These are phyloP conservation scores for Epirrita christyi DNA, from an alignment of 2,888 invertebrate species.

Conservation along the genomic window DNA sequence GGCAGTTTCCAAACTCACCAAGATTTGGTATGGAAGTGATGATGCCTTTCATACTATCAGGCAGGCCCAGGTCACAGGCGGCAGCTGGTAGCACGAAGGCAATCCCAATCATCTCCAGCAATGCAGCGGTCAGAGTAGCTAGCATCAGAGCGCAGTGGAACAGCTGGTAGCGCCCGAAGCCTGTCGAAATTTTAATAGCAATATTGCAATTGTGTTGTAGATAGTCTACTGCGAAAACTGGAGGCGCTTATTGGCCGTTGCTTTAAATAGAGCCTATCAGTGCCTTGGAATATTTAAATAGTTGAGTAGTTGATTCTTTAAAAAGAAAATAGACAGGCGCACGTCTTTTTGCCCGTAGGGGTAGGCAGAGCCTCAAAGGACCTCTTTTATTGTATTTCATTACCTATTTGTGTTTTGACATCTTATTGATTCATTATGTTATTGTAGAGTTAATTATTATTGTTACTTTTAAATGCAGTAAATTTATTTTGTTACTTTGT, in stretches of 20 bases:
- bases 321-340: too few relatives aligned
- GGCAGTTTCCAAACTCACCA: constrained; percentile 68
- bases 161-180: constrained; percentile 68
- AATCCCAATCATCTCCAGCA: constrained; percentile 77
- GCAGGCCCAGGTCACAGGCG: constrained; percentile 87
- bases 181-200: constrained; percentile 44
- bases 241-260: too few relatives aligned
- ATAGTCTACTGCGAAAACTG: constrained; percentile 22
- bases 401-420: too few relatives aligned
- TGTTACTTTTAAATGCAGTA: too few relatives aligned
- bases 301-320: too few relatives aligned
- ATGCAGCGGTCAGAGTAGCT: constrained; percentile 53
- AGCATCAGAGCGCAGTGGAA: constrained; percentile 68
- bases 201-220: neutral
- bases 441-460: too few relatives aligned
- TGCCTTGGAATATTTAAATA: constrained; percentile 1
- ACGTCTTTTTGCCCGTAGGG: too few relatives aligned
- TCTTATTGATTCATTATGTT: too few relatives aligned
- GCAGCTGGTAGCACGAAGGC: constrained; percentile 90
- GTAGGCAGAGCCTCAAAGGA: too few relatives aligned
- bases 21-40: constrained; percentile 88
- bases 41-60: constrained; percentile 86
- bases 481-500: too few relatives aligned
- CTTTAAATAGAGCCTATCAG: neutral
- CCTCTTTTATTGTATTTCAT: too few relatives aligned